phyloP scores from a whole-genome alignment of 2,888 invertebrate genomes.

The Hylaea fasciaria region DNA sequence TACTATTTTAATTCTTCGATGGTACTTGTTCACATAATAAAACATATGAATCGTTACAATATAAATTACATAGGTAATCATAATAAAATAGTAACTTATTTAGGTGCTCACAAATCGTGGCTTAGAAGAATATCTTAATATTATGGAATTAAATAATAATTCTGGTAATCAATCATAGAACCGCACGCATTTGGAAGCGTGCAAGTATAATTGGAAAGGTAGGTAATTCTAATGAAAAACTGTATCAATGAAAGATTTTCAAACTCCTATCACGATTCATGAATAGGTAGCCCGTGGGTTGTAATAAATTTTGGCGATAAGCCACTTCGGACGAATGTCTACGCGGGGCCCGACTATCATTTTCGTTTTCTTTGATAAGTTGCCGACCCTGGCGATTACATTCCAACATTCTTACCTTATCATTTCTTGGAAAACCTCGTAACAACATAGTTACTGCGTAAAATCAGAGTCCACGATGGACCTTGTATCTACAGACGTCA shows the following conservation, averaged over 20 bases:
- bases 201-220: not conserved
- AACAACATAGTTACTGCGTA: conserved; percentile 1
- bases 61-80: no score
- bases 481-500: no score
- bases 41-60: no score
- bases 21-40: no score
- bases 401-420: conserved; percentile 16
- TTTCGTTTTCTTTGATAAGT: conserved; percentile 42
- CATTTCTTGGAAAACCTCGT: conserved; percentile 12
- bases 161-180: not conserved
- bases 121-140: no score
- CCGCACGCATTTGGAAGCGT: not conserved
- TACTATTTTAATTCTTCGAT: no score
- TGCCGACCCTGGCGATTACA: conserved; percentile 34
- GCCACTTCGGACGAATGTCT: conserved; percentile 42
- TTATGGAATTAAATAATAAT: no score
- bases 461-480: not conserved
- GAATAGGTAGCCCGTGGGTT: conserved; percentile 38
- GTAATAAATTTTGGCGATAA: conserved; percentile 53
- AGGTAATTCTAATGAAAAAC: conserved; percentile 3
- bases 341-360: conserved; percentile 25
- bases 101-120: no score
- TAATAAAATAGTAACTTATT: no score
- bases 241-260: conserved; percentile 39
- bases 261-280: conserved; percentile 37